Conservation (phyloP, 2,888 invertebrate genomes). For the Eilema griseolum region DNA sequence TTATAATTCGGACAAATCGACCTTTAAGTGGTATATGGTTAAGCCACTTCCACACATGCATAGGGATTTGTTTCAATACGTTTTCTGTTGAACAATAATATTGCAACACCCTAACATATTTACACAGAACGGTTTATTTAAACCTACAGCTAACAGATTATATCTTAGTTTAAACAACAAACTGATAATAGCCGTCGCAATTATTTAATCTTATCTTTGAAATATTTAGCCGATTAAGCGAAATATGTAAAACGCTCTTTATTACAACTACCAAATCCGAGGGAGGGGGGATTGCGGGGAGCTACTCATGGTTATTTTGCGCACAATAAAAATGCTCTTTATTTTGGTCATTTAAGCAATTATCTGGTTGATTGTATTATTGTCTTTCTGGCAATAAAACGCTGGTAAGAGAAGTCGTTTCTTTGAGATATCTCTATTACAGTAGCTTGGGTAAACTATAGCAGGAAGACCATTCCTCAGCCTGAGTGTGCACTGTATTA, state of each 20-base stretch:
- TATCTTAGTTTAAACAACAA: constrained; percentile 57
- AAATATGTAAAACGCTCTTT: constrained; percentile 24
- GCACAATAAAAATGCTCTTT: constrained; percentile 11
- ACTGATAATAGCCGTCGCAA: constrained; percentile 56
- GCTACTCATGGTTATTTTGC: too few relatives aligned
- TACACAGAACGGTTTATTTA: constrained; percentile 40
- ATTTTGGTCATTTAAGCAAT: constrained; percentile 28
- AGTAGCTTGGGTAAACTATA: too few relatives aligned
- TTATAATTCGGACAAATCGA: background rate
- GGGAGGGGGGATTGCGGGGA: too few relatives aligned
- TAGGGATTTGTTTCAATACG: constrained; percentile 29
- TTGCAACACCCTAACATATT: constrained; percentile 38
- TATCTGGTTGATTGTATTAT: background rate
- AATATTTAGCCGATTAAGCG: constrained; percentile 40
- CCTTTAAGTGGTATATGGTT: background rate
- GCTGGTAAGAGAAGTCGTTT: too few relatives aligned
- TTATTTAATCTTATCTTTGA: constrained; percentile 62
- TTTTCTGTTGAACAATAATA: constrained; percentile 35
- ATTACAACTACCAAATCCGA: too few relatives aligned
- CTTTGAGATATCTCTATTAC: too few relatives aligned
- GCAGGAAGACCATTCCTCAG: too few relatives aligned
- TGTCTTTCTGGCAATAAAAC: too few relatives aligned
- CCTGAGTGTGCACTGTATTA: too few relatives aligned
- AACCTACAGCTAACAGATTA: constrained; percentile 43
- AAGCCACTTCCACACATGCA: constrained; percentile 7